phyloP scores from a whole-genome alignment of 2,888 invertebrate genomes.

The Stenoptilia bipunctidactyla region DNA sequence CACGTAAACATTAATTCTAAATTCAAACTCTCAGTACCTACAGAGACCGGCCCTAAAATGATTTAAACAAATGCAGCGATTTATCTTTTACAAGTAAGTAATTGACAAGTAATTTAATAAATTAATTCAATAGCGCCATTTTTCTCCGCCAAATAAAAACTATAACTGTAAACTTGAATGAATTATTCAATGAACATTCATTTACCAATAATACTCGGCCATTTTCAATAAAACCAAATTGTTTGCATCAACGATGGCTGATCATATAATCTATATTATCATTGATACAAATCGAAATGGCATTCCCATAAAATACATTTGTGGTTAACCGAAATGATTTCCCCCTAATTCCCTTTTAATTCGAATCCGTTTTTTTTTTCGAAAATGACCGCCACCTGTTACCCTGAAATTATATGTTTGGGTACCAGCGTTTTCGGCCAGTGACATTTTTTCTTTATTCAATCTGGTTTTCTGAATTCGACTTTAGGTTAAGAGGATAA shows the following conservation, averaged over 20 bases:
- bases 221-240: slow-evolving; percentile 9
- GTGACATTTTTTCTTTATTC: slow-evolving; percentile 19
- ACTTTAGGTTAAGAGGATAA: slow-evolving; percentile 9
- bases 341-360: slow-evolving; percentile 52
- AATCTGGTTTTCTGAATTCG: slow-evolving; percentile 5
- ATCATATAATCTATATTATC: background rate
- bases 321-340: slow-evolving; percentile 44
- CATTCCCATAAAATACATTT: slow-evolving; percentile 30
- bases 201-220: slow-evolving; percentile 1
- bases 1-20: no score
- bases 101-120: no score
- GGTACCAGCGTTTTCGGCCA: slow-evolving; percentile 19
- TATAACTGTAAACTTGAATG: no score
- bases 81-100: no score
- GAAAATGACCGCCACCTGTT: slow-evolving; percentile 38
- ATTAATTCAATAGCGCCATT: no score
- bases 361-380: slow-evolving; percentile 28
- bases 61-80: no score
- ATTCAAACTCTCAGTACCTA: no score
- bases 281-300: slow-evolving; percentile 14
- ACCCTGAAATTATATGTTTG: slow-evolving; percentile 27
- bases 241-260: background rate
- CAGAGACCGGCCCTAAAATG: no score
- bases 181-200: background rate
- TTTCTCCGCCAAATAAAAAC: background rate